Conservation (phyloP, 2,888 invertebrate genomes). For the Neoascia interrupta region DNA sequence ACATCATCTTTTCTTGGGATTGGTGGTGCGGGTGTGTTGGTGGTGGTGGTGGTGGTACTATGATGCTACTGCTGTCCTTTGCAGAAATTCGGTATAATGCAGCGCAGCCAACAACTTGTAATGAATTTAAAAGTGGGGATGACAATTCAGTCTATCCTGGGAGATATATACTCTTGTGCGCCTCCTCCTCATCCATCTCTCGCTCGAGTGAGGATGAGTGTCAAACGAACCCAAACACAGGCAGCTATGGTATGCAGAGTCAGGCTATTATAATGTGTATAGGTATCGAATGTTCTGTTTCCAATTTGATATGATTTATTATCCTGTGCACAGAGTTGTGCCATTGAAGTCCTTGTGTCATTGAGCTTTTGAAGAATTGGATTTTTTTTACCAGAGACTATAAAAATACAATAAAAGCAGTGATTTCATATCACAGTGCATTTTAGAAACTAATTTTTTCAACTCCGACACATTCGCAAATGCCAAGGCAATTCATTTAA, state of each 20-base stretch:
- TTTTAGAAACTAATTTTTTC: constrained; percentile 50
- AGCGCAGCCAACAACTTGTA: constrained; percentile 40
- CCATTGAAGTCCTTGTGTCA: neutral
- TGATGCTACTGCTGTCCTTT: constrained; percentile 54
- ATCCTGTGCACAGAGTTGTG: neutral
- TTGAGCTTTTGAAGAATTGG: neutral
- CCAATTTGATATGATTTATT: constrained; percentile 34
- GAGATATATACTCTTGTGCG: too few species aligned
- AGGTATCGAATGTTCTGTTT: constrained; percentile 26
- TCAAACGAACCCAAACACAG: constrained; percentile 17
- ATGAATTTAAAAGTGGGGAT: constrained; percentile 53
- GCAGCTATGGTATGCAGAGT: constrained; percentile 4
- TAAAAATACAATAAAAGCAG: too few species aligned
- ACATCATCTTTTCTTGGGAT: constrained; percentile 43
- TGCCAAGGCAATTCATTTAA: constrained; percentile 76
- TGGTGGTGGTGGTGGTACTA: too few species aligned
- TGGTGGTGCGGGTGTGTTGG: too few species aligned
- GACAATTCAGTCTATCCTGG: constrained; percentile 3
- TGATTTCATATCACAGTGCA: too few species aligned
- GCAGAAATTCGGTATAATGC: constrained; percentile 46
- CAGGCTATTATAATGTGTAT: neutral
- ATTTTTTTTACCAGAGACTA: too few species aligned
- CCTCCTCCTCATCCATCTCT: too few species aligned
- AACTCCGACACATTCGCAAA: constrained; percentile 29
- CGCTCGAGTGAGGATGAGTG: constrained; percentile 1